Evolutionary conservation across 2,113 vertebrate species (phyloP).

Genomic region (Passer montanus): DNA sequence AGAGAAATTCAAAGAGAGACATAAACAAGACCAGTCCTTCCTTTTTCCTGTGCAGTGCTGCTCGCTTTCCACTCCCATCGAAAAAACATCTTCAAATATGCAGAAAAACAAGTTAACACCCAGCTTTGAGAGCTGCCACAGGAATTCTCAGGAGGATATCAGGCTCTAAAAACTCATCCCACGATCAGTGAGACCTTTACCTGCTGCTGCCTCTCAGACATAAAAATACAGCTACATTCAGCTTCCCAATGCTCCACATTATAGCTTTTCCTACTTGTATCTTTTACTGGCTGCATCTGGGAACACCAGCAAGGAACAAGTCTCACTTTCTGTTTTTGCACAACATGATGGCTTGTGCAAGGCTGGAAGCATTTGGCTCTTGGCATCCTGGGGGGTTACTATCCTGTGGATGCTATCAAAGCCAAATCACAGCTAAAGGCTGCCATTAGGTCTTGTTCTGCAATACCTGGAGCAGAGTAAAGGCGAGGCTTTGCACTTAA

Average conservation of each 20-base stretch:
- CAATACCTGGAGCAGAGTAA: conserved; percentile 33
- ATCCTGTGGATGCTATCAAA: background rate
- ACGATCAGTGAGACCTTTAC: background rate
- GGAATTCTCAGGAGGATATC: background rate
- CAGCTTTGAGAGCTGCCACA: background rate
- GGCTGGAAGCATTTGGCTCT: background rate
- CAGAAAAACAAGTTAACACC: conserved; percentile 7
- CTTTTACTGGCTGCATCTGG: background rate
- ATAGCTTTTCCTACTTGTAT: background rate
- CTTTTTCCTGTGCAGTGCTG: background rate
- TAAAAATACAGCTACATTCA: background rate
- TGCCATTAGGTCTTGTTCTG: background rate
- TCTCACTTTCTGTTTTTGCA: background rate
- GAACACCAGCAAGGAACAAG: background rate
- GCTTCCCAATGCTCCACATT: background rate
- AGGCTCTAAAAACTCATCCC: background rate
- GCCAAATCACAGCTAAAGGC: background rate
- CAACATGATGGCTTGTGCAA: background rate
- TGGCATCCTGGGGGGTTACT: background rate
- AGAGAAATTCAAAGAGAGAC: background rate
- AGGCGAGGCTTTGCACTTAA: conserved; percentile 54
- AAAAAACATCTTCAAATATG: background rate
- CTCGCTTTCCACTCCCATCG: background rate
- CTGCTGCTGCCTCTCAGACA: background rate
- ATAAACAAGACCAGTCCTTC: conserved; percentile 20